phyloP scores from a whole-genome alignment of 1,140 invertebrate genomes.

The Sycophila sp. region DNA sequence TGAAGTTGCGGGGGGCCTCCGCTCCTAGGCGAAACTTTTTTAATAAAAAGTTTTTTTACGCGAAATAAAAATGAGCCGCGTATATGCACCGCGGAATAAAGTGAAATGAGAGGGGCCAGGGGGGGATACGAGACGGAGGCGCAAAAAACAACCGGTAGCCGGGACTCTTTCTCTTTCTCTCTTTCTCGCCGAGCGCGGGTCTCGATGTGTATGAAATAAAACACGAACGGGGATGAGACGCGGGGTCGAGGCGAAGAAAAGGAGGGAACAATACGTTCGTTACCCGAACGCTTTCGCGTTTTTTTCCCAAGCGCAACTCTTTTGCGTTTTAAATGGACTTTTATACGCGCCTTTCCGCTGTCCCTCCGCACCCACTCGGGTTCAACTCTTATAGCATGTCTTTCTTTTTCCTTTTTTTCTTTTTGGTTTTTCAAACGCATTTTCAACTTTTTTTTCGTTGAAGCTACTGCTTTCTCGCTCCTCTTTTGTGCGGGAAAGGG shows the following conservation, averaged over 20 bases:
- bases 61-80: constrained; percentile 55
- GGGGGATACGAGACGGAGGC: neutral
- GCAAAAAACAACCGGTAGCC: neutral
- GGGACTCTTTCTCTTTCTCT: neutral
- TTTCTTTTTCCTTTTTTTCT: neutral
- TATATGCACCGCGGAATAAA: neutral
- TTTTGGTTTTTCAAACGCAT: constrained; percentile 1
- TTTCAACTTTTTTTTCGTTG: too few species aligned
- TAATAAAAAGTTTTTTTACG: constrained; percentile 63
- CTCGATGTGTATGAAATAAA: constrained; percentile 16
- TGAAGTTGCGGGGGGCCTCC: neutral
- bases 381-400: too few species aligned
- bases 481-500: neutral
- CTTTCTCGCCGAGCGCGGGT: too few species aligned
- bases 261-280: constrained; percentile 19
- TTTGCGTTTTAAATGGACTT: constrained; percentile 6
- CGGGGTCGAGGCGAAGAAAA: constrained; percentile 4
- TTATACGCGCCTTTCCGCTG: neutral
- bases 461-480: too few species aligned
- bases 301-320: neutral
- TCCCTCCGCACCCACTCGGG: neutral
- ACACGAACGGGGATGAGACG: constrained; percentile 1
- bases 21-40: constrained; percentile 56
- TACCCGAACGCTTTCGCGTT: neutral
- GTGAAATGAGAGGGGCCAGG: neutral